A percentile compares a stretch with the other conserved stretches of the same genome.
Evolutionary conservation across 1,140 invertebrate species (phyloP).

Genomic region (Zaprionus camerounensis): DNA sequence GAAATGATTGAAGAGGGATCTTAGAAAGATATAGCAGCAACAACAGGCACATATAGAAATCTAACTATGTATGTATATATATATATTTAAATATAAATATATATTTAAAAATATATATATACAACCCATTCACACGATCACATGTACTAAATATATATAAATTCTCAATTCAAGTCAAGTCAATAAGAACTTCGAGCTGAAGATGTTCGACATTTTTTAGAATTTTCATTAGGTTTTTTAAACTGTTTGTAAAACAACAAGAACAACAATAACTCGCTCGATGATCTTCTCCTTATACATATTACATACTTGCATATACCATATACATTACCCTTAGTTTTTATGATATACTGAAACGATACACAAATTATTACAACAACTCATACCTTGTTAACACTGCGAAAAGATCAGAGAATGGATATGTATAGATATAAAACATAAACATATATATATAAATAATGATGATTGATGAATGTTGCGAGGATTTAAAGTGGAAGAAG

Average conservation of each 20-base stretch:
- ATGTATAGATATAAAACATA: not conserved
- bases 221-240: conserved; percentile 1
- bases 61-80: conserved; percentile 27
- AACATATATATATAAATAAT: conserved; percentile 16
- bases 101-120: not conserved
- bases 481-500: not conserved
- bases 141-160: not conserved
- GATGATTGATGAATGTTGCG: conserved; percentile 1
- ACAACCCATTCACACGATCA: not conserved
- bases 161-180: conserved; percentile 2
- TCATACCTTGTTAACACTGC: conserved; percentile 6
- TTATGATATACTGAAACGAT: conserved; percentile 8
- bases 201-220: not conserved
- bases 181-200: conserved; percentile 3
- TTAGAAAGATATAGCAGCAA: conserved; percentile 37
- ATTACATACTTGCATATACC: not conserved
- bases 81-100: not conserved
- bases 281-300: not conserved
- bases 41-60: conserved; percentile 41
- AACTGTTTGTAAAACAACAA: conserved; percentile 3
- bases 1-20: not conserved
- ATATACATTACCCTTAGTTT: not conserved
- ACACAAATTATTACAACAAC: not conserved
- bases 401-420: conserved; percentile 5
- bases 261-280: not conserved